Evolutionary conservation across 2,113 vertebrate genomes (phyloP), one percentile per base, ranked within the genome.

Genomic region (Trogon melanurus): DNA sequence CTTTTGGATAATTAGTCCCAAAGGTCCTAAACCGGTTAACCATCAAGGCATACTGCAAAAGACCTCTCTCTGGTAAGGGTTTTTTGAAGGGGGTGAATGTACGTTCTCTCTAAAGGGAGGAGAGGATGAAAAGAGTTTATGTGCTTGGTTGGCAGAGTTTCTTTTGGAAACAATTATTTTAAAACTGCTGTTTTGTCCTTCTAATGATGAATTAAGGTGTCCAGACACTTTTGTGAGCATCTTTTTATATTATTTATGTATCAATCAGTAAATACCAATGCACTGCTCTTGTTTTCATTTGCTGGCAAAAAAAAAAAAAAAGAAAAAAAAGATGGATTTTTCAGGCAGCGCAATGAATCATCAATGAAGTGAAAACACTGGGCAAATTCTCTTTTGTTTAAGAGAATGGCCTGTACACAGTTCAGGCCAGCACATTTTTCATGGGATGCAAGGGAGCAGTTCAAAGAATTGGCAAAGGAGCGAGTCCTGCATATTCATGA

Each of bases 401-500:
- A 79, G 88, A 92, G 86, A 96, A 96, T 96, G 94, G 93, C 66
- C 84, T 61, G 80, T 51, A 34, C 80, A 61, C 73, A 79, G 91
- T 82, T 95, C 83, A 76, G 50, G 86, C 92, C 94, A 87, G 88
- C 96, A 96, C 85, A 95, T 94, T 96, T 96, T 97, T 95, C 91
- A 94, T 87, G 94, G 91, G 91, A 87, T 97, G 92, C 84, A 72
- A 97, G 93, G 84, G 70, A 97, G 80, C 92, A 89, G 93, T 93
- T 95, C 92, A 96, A 96, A 96, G 95, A 76, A 80, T 32, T 97
- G 96, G 93, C 95, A 96, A 41, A 57, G 78, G 61, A 92, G 66
- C 8, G 44, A 13, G 53, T 87, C 74, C 74, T 95, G 91, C 95
- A 96, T 97, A 97, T 95, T 96, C 96, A 96, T 96, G 96, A 96